These are phyloP conservation scores for Gobio occitaniae DNA, from an alignment of 2,797 vertebrate species.

Conservation along the genomic window DNA sequence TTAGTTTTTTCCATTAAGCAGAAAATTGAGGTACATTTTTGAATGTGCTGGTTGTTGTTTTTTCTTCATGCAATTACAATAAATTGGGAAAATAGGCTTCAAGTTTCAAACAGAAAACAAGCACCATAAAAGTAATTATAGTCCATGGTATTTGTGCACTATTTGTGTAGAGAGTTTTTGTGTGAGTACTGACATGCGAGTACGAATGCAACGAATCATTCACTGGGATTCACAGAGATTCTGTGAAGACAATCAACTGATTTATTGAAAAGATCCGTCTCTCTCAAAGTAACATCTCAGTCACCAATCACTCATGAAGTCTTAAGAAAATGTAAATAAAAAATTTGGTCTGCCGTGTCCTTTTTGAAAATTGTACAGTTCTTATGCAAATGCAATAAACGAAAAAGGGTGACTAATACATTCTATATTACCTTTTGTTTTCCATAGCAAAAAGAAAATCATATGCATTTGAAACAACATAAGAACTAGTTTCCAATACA, in stretches of 20 bases:
- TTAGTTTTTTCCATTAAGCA: not conserved
- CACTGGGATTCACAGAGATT: too few relatives aligned
- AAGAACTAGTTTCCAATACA: not conserved
- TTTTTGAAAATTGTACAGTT: not conserved
- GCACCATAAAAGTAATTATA: not conserved
- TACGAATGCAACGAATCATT: too few relatives aligned
- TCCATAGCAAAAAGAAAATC: not conserved
- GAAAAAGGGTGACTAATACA: not conserved
- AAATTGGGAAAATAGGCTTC: not conserved
- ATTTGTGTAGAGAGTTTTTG: not conserved
- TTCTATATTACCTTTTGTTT: not conserved
- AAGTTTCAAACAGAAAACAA: not conserved
- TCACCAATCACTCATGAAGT: not conserved
- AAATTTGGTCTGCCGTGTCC: not conserved
- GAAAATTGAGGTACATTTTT: not conserved
- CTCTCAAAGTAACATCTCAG: not conserved
- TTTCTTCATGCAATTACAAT: not conserved
- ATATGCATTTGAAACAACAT: not conserved
- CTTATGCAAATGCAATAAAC: not conserved
- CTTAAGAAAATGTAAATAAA: too few relatives aligned
- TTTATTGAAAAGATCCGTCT: not conserved
- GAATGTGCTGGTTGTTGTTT: not conserved
- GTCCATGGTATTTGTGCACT: not conserved
- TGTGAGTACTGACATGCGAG: too few relatives aligned
- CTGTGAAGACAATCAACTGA: too few relatives aligned